phyloP scores from a whole-genome alignment of 2,797 vertebrate species.

The Alfaro cultratus region DNA sequence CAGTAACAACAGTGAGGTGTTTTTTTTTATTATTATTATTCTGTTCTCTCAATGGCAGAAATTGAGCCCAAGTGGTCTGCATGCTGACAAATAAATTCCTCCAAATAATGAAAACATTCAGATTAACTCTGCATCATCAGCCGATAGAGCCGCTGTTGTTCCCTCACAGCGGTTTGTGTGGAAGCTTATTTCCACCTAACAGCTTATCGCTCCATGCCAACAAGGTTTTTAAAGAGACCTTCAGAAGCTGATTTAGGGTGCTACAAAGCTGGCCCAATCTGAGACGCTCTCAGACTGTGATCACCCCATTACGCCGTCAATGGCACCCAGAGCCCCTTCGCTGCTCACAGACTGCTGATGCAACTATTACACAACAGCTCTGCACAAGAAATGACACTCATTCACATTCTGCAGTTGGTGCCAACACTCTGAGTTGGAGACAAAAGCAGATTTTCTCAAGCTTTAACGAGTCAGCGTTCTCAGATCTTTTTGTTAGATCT shows the following conservation, averaged over 20 bases:
- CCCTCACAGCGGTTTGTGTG: slow-evolving; percentile 19
- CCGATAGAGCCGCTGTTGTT: slow-evolving; percentile 20
- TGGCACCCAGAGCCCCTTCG: slow-evolving; percentile 23
- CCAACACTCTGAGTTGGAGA: not conserved
- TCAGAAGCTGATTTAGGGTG: slow-evolving; percentile 21
- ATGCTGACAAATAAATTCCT: slow-evolving; percentile 54
- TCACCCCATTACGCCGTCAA: slow-evolving; percentile 46
- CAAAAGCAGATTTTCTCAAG: not conserved
- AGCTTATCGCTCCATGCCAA: slow-evolving; percentile 49
- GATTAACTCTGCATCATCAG: slow-evolving; percentile 18
- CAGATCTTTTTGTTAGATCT: not conserved
- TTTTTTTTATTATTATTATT: slow-evolving; percentile 25
- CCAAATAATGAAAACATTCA: slow-evolving; percentile 42
- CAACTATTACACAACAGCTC: slow-evolving; percentile 9
- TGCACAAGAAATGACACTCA: not conserved
- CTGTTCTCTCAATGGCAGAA: slow-evolving; percentile 20
- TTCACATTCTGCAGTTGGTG: not conserved
- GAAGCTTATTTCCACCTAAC: slow-evolving; percentile 31
- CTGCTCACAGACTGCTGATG: slow-evolving; percentile 37
- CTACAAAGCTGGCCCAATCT: slow-evolving; percentile 48
- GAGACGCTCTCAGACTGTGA: slow-evolving; percentile 32
- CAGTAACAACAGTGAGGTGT: slow-evolving; percentile 44
- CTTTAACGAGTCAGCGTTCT: not conserved
- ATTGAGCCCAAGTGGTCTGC: slow-evolving; percentile 40
- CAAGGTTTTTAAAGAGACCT: slow-evolving; percentile 13